Evolutionary conservation across 2,797 vertebrate species (phyloP).

Genomic region (Huso huso): DNA sequence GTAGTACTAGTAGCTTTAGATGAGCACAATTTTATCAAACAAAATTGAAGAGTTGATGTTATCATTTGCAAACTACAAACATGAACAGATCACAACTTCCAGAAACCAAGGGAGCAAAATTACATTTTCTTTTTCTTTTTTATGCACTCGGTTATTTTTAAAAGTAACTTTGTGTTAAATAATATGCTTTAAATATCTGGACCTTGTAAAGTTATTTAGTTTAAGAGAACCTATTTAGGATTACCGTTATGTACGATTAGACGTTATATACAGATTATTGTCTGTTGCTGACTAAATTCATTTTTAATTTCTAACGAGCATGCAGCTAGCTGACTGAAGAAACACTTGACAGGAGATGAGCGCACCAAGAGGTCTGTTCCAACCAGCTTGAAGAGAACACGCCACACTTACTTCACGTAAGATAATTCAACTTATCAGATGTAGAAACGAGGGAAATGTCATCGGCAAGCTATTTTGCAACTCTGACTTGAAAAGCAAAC

Average conservation of each 20-base stretch:
- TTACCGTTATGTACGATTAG: constrained; percentile 16
- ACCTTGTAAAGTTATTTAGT: constrained; percentile 6
- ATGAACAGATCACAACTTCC: too few relatives aligned
- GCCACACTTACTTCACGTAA: constrained; percentile 8
- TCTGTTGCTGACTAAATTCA: constrained; percentile 26
- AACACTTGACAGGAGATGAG: constrained; percentile 61
- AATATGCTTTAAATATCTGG: background rate
- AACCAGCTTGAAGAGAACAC: constrained; percentile 28
- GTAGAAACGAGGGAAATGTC: too few relatives aligned
- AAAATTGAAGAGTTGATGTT: too few relatives aligned
- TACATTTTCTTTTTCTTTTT: too few relatives aligned
- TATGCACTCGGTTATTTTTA: too few relatives aligned
- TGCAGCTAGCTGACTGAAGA: constrained; percentile 52
- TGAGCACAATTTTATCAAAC: too few relatives aligned
- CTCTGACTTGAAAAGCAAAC: too few relatives aligned
- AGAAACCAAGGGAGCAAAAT: too few relatives aligned
- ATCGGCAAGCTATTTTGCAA: too few relatives aligned
- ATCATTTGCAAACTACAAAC: too few relatives aligned
- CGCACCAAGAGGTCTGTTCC: constrained; percentile 60
- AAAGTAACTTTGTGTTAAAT: background rate
- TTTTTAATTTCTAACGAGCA: constrained; percentile 50
- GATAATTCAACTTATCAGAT: too few relatives aligned
- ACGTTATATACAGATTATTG: constrained; percentile 21
- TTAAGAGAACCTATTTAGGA: background rate
- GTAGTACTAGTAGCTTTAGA: too few relatives aligned